Percentiles rank a stretch among this genome's conserved stretches.
Conservation (phyloP, 2,113 vertebrate genomes). For the Saguinus imperator region DNA sequence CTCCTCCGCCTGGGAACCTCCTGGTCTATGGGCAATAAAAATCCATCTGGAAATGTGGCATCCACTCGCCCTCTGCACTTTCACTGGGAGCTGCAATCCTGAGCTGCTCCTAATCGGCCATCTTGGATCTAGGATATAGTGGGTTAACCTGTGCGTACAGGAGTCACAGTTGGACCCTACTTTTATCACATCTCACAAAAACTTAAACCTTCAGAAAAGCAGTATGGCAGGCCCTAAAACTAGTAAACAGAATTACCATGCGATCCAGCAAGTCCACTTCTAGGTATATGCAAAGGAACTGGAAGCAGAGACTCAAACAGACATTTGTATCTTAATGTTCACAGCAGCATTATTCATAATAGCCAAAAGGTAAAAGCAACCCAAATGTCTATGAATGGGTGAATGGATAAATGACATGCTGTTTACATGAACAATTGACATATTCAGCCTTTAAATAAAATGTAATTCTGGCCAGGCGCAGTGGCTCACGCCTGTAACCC, state of each 20-base stretch:
- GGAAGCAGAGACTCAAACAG: not conserved
- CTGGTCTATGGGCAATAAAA: too few relatives aligned
- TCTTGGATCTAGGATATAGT: not conserved
- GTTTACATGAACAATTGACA: not conserved
- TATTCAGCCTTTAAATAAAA: not conserved
- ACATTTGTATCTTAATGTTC: not conserved
- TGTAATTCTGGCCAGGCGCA: not conserved
- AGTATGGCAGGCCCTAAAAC: not conserved
- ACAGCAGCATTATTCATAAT: not conserved
- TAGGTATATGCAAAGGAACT: fast-evolving
- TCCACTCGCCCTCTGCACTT: too few relatives aligned
- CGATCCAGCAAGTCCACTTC: not conserved
- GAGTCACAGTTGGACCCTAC: not conserved
- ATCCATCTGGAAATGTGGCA: too few relatives aligned
- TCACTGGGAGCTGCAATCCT: too few relatives aligned
- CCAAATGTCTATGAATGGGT: not conserved
- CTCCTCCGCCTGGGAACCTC: too few relatives aligned
- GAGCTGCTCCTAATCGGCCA: too few relatives aligned
- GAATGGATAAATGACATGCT: not conserved
- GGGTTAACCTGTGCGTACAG: too few relatives aligned
- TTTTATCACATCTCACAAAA: not conserved
- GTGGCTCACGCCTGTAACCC: too few relatives aligned
- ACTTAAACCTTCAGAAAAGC: not conserved
- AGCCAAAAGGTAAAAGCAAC: not conserved
- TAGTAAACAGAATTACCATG: not conserved